phyloP scores from a whole-genome alignment of 2,113 vertebrate species.

The Caracal caracal region DNA sequence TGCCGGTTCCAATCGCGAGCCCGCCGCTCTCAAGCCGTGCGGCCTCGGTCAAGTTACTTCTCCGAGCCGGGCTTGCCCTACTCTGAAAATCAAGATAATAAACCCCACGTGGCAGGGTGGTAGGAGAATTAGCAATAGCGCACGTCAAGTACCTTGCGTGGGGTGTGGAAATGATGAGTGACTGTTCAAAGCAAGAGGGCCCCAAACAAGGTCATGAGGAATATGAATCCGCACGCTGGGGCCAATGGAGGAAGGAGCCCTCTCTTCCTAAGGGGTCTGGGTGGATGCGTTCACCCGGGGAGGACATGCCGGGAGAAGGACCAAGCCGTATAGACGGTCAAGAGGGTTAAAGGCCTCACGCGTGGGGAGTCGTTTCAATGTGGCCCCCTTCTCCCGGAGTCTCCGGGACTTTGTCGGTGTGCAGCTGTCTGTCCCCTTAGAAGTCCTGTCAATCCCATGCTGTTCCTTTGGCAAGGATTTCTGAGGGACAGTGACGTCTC shows the following conservation, averaged over 20 bases:
- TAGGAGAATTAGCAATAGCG: neutral
- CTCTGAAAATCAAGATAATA: neutral
- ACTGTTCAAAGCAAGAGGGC: neutral
- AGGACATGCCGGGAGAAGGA: neutral
- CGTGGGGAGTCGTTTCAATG: rapidly evolving
- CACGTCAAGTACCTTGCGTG: rapidly evolving
- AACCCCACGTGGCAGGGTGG: neutral
- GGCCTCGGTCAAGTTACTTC: neutral
- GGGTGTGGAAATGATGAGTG: neutral
- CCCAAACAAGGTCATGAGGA: neutral
- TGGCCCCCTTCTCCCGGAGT: neutral
- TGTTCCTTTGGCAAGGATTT: neutral
- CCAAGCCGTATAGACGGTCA: neutral
- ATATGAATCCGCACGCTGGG: neutral
- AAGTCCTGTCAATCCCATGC: neutral
- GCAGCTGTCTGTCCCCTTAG: neutral
- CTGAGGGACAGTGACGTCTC: neutral
- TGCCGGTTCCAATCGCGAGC: neutral
- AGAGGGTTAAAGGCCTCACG: neutral
- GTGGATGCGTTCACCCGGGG: neutral
- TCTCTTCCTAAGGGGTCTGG: neutral
- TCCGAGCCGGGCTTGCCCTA: neutral
- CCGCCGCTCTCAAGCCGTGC: neutral
- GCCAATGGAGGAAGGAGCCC: neutral
- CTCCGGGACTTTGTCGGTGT: neutral